Evolutionary conservation across 2,888 invertebrate genomes (phyloP).

Genomic region (Drosophila borealis): DNA sequence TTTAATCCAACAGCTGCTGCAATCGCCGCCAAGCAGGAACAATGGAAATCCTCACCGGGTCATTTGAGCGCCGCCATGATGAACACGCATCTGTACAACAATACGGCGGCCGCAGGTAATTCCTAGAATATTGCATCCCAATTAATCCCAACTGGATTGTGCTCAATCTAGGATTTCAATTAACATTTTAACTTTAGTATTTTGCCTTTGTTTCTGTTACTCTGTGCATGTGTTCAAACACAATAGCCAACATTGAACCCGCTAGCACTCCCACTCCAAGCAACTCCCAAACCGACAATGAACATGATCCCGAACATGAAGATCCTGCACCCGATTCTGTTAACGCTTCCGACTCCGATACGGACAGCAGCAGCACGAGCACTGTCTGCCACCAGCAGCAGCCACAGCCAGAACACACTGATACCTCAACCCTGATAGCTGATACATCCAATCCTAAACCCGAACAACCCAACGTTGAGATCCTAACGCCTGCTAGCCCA

Average conservation of each 20-base stretch:
- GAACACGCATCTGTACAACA: slow-evolving; percentile 54
- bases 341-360: slow-evolving; percentile 31
- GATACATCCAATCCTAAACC: slow-evolving; percentile 1
- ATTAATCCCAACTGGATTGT: slow-evolving; percentile 12
- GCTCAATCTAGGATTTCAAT: slow-evolving; percentile 29
- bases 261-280: slow-evolving; percentile 10
- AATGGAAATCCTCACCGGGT: slow-evolving; percentile 60
- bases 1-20: slow-evolving; percentile 4
- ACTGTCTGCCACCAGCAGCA: slow-evolving; percentile 44
- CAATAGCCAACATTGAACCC: slow-evolving; percentile 59
- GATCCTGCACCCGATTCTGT: slow-evolving; percentile 15
- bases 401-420: slow-evolving; percentile 19
- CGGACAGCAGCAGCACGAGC: slow-evolving; percentile 43
- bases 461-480: slow-evolving; percentile 32
- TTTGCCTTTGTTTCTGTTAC: slow-evolving; percentile 81
- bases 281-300: slow-evolving; percentile 26
- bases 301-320: slow-evolving; percentile 12
- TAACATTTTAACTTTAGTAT: slow-evolving; percentile 75
- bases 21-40: slow-evolving; percentile 27
- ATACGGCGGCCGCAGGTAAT: slow-evolving; percentile 72
- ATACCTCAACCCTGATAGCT: neutral
- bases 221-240: slow-evolving; percentile 78
- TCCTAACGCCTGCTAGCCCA: slow-evolving; percentile 69
- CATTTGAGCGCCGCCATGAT: slow-evolving; percentile 57
- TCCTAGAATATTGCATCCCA: slow-evolving; percentile 10